Conservation (phyloP, 2,888 invertebrate genomes). For the Synanthedon andrenaeformis region DNA sequence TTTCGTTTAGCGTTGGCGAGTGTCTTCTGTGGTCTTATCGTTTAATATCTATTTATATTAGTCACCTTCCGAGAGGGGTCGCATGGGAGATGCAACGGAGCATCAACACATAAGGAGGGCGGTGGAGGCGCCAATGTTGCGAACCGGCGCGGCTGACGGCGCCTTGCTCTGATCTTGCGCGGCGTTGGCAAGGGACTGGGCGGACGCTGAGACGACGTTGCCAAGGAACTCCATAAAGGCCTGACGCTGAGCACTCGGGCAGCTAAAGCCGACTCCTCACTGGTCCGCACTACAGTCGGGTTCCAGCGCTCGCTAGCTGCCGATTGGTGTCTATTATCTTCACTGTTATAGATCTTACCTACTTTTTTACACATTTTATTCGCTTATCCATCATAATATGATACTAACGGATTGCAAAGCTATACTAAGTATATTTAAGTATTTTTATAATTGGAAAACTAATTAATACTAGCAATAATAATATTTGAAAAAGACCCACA, state of each 20-base stretch:
- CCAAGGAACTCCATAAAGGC: slow-evolving; percentile 29
- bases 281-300: slow-evolving; percentile 40
- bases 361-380: too few species aligned
- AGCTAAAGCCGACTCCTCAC: slow-evolving; percentile 38
- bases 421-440: too few species aligned
- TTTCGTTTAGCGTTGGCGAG: too few species aligned
- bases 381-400: too few species aligned
- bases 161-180: slow-evolving; percentile 50
- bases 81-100: slow-evolving; percentile 48
- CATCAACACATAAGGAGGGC: slow-evolving; percentile 43
- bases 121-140: slow-evolving; percentile 38
- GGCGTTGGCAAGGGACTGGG: slow-evolving; percentile 40
- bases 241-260: slow-evolving; percentile 38
- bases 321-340: slow-evolving; percentile 56
- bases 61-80: slow-evolving; percentile 55
- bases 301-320: slow-evolving; percentile 68
- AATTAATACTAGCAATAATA: background rate
- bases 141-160: slow-evolving; percentile 45
- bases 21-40: too few species aligned
- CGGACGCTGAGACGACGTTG: slow-evolving; percentile 10
- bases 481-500: slow-evolving; percentile 36
- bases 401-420: too few species aligned
- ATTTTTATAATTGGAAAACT: too few species aligned
- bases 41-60: background rate
- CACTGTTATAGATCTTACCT: background rate